Evolutionary conservation across 2,888 invertebrate species (phyloP).

Genomic region (Eulithis testata): DNA sequence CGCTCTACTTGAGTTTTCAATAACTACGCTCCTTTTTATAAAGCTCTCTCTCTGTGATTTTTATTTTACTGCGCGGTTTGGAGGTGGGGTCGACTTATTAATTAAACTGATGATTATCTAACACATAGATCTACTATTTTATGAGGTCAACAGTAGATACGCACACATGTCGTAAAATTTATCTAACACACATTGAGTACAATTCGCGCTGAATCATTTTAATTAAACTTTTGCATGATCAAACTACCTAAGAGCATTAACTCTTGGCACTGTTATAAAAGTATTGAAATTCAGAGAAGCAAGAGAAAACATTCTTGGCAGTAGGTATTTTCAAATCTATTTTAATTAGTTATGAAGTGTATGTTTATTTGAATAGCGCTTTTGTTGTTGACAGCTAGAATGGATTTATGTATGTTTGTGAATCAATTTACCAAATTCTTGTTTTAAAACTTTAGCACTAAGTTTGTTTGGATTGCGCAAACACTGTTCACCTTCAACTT

Average conservation of each 20-base stretch:
- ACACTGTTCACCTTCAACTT: slow-evolving; percentile 9
- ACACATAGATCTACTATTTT: slow-evolving; percentile 10
- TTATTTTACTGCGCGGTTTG: slow-evolving; percentile 4
- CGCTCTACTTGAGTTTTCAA: no score
- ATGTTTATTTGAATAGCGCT: no score
- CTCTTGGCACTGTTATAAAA: not conserved
- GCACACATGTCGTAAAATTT: slow-evolving; percentile 7
- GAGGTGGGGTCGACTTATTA: slow-evolving; percentile 9
- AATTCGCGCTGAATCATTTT: not conserved
- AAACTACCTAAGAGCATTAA: not conserved
- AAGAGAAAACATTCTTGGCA: no score
- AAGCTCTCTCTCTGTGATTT: not conserved
- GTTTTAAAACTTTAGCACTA: slow-evolving; percentile 2
- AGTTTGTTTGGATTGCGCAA: slow-evolving; percentile 5
- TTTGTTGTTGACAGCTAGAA: no score
- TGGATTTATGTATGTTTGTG: not conserved
- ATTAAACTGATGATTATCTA: slow-evolving; percentile 13
- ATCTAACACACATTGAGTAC: not conserved
- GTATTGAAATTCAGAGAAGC: not conserved
- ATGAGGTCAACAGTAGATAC: slow-evolving; percentile 1
- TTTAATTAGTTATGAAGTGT: no score
- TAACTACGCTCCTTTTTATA: no score
- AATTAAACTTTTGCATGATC: not conserved
- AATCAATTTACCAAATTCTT: not conserved
- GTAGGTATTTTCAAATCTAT: no score